phyloP scores from a whole-genome alignment of 2,113 vertebrate species.

The Nycticebus coucang region DNA sequence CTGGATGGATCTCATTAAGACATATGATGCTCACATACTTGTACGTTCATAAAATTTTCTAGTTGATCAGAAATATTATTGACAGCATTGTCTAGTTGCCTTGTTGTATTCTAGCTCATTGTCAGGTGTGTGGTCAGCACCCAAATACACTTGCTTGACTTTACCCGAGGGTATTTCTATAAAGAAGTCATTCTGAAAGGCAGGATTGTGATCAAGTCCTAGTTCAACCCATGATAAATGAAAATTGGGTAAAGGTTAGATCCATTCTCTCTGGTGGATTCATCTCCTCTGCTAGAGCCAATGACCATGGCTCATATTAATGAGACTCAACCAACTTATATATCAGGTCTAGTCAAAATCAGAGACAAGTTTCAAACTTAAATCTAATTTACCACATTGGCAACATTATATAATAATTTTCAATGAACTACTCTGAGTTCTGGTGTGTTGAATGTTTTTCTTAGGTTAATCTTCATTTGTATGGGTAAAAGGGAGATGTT shows the following conservation, averaged over 20 bases:
- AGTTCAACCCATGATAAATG: background rate
- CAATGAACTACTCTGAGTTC: background rate
- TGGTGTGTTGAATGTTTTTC: background rate
- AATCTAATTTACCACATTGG: background rate
- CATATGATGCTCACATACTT: background rate
- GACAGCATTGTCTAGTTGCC: background rate
- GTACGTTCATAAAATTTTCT: background rate
- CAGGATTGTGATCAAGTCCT: background rate
- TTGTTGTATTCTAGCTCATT: background rate
- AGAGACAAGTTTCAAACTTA: background rate
- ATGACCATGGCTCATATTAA: background rate
- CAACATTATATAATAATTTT: background rate
- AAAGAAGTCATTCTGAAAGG: background rate
- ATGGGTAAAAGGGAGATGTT: background rate
- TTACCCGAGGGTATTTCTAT: background rate
- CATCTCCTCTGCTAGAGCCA: background rate
- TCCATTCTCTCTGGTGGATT: background rate
- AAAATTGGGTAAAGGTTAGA: background rate
- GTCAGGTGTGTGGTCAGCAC: background rate
- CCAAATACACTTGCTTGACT: background rate
- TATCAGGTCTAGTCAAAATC: background rate
- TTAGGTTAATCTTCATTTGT: background rate
- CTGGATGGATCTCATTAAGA: background rate
- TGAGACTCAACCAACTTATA: background rate
- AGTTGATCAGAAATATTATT: background rate